Evolutionary conservation across 2,113 vertebrate genomes (phyloP).

Genomic region (Chloropsis hardwickii): DNA sequence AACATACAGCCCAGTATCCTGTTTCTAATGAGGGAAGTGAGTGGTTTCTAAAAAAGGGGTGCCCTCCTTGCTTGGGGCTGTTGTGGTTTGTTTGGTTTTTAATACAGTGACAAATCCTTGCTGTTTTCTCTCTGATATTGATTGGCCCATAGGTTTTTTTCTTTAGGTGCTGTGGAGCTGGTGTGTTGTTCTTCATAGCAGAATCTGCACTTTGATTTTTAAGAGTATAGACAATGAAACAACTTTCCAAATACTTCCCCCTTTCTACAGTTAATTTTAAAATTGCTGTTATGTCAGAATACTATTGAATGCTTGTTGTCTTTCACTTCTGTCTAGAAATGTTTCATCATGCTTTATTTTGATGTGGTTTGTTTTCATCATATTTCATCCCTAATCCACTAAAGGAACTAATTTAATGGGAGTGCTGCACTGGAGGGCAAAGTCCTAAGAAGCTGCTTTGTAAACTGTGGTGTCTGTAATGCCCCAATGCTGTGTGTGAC

Average conservation of each 20-base stretch:
- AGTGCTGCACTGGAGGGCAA: neutral
- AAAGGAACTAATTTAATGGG: neutral
- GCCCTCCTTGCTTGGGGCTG: neutral
- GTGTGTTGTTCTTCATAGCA: neutral
- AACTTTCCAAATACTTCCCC: neutral
- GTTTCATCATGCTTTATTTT: neutral
- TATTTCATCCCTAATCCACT: neutral
- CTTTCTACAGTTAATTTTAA: neutral
- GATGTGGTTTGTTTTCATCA: neutral
- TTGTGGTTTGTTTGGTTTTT: neutral
- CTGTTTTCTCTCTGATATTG: neutral
- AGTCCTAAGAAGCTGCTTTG: neutral
- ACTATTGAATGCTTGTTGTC: neutral
- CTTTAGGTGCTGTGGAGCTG: neutral
- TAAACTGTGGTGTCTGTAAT: neutral
- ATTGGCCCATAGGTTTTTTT: neutral
- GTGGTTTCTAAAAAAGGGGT: neutral
- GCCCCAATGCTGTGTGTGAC: rapidly evolving
- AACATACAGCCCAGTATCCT: neutral
- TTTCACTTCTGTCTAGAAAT: neutral
- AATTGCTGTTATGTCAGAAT: neutral
- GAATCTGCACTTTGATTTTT: neutral
- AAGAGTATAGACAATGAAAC: neutral
- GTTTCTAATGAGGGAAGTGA: neutral
- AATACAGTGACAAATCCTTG: neutral